Percentiles rank a stretch among this genome's conserved stretches.
These are phyloP conservation scores for Pachycephus smyrnensis DNA, from an alignment of 2,888 invertebrate genomes.

Conservation along the genomic window DNA sequence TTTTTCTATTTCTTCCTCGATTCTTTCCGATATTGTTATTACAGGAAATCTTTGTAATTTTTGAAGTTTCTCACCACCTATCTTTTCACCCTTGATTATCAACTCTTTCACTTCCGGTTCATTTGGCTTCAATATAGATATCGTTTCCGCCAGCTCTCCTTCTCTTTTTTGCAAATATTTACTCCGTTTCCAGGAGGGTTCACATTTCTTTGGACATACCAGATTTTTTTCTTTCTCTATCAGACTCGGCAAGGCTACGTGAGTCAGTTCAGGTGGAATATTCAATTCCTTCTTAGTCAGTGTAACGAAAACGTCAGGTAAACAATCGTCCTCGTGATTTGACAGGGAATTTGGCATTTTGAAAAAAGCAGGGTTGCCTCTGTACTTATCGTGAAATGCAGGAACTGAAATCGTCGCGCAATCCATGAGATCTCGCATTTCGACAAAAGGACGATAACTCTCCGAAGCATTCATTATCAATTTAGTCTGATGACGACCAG, in stretches of 20 bases:
- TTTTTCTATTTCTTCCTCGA: background rate
- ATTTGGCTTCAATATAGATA: conserved; percentile 47
- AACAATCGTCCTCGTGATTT: conserved; percentile 26
- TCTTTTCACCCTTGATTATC: conserved; percentile 46
- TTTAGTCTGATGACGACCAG: conserved; percentile 36
- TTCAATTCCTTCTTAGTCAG: conserved; percentile 35
- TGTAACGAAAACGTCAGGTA: conserved; percentile 34
- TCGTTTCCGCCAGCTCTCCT: conserved; percentile 37
- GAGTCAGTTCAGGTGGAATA: conserved; percentile 29
- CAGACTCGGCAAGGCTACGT: conserved; percentile 38
- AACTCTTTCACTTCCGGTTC: conserved; percentile 51
- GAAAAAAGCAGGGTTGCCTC: conserved; percentile 53
- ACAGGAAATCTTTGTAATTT: conserved; percentile 21
- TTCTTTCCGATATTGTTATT: conserved; percentile 32
- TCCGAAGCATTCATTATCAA: conserved; percentile 45
- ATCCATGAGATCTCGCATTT: conserved; percentile 50
- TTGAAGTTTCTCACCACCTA: background rate
- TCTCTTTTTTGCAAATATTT: conserved; percentile 44
- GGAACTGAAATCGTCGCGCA: conserved; percentile 58
- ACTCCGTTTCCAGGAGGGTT: conserved; percentile 45
- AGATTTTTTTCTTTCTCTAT: conserved; percentile 44
- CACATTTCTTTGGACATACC: background rate
- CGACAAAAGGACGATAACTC: conserved; percentile 35
- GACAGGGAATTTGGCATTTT: conserved; percentile 32
- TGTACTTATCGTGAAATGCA: conserved; percentile 46